Evolutionary conservation across 2,888 invertebrate species (phyloP), one percentile per base, ranked within the genome.

Genomic region (Caenorhabditis sp.): DNA sequence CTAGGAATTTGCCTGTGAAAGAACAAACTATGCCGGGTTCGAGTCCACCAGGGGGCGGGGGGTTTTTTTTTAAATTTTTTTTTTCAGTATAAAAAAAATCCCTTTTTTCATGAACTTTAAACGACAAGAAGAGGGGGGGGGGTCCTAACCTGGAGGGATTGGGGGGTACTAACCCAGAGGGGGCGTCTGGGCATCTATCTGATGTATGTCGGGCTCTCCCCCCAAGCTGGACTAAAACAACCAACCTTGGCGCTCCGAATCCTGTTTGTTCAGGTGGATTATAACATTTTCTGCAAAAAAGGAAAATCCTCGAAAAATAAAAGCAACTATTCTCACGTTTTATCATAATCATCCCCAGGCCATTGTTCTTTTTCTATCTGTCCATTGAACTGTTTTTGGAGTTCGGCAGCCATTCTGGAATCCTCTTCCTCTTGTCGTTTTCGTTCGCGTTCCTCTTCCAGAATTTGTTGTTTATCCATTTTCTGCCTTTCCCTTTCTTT

Each of bases 381-480:
- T 43, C 14, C 14, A 12, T 17, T 14, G 12, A 10, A 43, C 31
- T 31, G 31, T 31, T 24, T 17, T 31, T 61, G 31, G 1, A 19
- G 5, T 31, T 27, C n/a, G 12, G 19, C 4, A 17, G 49, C 49
- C 8, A 31, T 27, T 51, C 19, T 26, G 2, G 12, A 27, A 19
- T 50, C 51, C 51, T 61, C 61, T 14, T 49, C 31, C 12, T 23
- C 27, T 51, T 61, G 50, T 12, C 53, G 26, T 21, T 23, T 51
- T 61, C 49, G 19, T 36, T 51, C 3, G 5, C 23, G 62, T 26
- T 37, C 53, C 0, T 54, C 37, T 17, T 62, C 24, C 14, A 43
- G 36, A 3, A 8, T 12, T 58, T 14, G 3, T 58, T 58, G 26
- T 19, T 31, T 26, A 6, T 26, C 57, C 27, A 10, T 17, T 57